Evolutionary conservation across 2,797 vertebrate genomes (phyloP).

Genomic region (Spinibarbus caldwelli): DNA sequence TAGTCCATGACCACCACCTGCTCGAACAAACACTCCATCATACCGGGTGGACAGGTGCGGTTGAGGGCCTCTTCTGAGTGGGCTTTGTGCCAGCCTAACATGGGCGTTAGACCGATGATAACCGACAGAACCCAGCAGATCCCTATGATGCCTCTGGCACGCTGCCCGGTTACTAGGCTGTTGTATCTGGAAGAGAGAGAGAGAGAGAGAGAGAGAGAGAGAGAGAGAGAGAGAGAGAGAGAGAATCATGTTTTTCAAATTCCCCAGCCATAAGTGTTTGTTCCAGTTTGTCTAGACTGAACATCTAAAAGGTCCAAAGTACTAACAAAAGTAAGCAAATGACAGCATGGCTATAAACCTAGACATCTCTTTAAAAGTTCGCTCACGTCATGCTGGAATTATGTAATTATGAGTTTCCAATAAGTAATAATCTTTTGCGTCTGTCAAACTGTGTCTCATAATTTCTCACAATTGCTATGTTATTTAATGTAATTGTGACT

Average conservation of each 20-base stretch:
- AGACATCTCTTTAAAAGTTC: neutral
- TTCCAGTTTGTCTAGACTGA: constrained; percentile 26
- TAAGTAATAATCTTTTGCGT: neutral
- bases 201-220: constrained; percentile 39
- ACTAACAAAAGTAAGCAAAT: constrained; percentile 23
- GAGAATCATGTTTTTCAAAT: constrained; percentile 3
- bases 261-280: constrained; percentile 12
- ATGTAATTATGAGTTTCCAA: neutral
- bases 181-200: constrained; percentile 85
- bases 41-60: constrained; percentile 73
- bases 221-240: no score
- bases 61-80: neutral
- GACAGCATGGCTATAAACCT: constrained; percentile 26
- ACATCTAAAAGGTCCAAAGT: constrained; percentile 30
- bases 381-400: neutral
- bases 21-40: constrained; percentile 89
- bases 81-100: constrained; percentile 90
- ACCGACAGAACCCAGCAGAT: constrained; percentile 95
- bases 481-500: neutral
- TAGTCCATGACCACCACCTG: constrained; percentile 92
- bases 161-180: constrained; percentile 88
- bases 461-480: neutral
- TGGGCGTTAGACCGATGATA: constrained; percentile 91
- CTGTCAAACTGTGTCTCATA: neutral
- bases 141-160: constrained; percentile 89